Conservation (phyloP, 1,140 invertebrate genomes). For the Helicorthomorpha holstii region DNA sequence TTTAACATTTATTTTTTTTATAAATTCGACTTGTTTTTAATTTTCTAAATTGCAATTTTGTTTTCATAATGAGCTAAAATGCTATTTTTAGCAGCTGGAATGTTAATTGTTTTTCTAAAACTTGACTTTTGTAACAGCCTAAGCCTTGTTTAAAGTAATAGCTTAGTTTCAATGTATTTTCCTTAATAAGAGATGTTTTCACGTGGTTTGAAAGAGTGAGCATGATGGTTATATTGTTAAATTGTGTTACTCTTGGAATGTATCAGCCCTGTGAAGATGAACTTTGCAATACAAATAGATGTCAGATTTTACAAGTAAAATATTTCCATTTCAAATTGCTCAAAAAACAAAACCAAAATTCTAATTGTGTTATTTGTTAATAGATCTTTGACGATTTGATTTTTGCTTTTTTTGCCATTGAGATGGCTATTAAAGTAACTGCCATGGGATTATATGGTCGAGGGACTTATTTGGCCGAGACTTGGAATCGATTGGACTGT, state of each 20-base stretch:
- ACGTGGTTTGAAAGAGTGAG: slow-evolving; percentile 98
- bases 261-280: slow-evolving; percentile 94
- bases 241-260: slow-evolving; percentile 98
- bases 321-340: too few relatives aligned
- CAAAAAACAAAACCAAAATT: too few relatives aligned
- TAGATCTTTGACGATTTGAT: slow-evolving; percentile 95
- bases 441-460: slow-evolving; percentile 96
- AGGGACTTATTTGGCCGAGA: slow-evolving; percentile 87
- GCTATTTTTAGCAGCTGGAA: too few relatives aligned
- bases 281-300: slow-evolving; percentile 67
- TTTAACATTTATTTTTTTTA: too few relatives aligned
- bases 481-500: slow-evolving; percentile 95
- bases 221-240: slow-evolving; percentile 94
- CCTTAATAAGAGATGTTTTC: slow-evolving; percentile 45
- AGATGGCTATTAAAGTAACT: slow-evolving; percentile 95
- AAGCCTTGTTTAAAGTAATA: too few relatives aligned
- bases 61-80: too few relatives aligned
- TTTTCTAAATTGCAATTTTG: too few relatives aligned
- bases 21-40: too few relatives aligned
- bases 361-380: not conserved
- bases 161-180: too few relatives aligned
- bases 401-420: slow-evolving; percentile 90
- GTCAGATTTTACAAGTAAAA: slow-evolving; percentile 84
- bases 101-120: too few relatives aligned
- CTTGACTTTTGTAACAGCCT: too few relatives aligned